Evolutionary conservation across 2,113 vertebrate species (phyloP), one percentile per base, ranked within the genome.

Genomic region (Thunnus maccoyii): DNA sequence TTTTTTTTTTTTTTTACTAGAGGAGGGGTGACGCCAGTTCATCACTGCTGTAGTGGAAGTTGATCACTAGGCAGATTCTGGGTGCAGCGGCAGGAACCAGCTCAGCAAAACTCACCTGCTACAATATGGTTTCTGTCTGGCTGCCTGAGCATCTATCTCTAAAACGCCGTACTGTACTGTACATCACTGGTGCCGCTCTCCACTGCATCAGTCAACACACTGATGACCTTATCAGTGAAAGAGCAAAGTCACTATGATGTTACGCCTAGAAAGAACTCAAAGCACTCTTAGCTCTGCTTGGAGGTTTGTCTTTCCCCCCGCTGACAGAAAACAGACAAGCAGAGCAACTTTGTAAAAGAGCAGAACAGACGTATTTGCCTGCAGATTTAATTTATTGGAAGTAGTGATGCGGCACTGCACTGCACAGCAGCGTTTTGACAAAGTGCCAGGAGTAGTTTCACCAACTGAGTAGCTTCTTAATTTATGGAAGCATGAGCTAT

Each of bases 201-300:
- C 87, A 80, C 92, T 81, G 91, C 90, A 91, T 82, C 83, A 70
- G 81, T 86, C 81, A 88, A 80, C 83, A 76, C 74, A 88, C 85
- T 85, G 84, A 92, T 92, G 94, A 95, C 94, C 93, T 95, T 93
- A 91, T 92, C 92, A 94, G 87, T 91, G 90, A 88, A 93, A 83
- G 70, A 91, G 85, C 92, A 91, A 94, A 91, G 94, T 94, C 94
- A 91, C 88, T 56, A 71, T 70, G 76, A 85, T 84, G 83, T 83
- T 80, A 64, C 41, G 25, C 75, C 80, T 61, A 47, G 64, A 67
- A 80, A 65, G 16, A 79, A 81, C 58, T 86, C 32, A 32, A 69
- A 85, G 65, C 72, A 41, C 68, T 88, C 70, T 61, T 50, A n/a
- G 44, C 30, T 55, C n/a, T 30, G 61, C 66, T 32, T 20, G 1